phyloP scores from a whole-genome alignment of 2,113 vertebrate genomes.

The Caranx melampygus region DNA sequence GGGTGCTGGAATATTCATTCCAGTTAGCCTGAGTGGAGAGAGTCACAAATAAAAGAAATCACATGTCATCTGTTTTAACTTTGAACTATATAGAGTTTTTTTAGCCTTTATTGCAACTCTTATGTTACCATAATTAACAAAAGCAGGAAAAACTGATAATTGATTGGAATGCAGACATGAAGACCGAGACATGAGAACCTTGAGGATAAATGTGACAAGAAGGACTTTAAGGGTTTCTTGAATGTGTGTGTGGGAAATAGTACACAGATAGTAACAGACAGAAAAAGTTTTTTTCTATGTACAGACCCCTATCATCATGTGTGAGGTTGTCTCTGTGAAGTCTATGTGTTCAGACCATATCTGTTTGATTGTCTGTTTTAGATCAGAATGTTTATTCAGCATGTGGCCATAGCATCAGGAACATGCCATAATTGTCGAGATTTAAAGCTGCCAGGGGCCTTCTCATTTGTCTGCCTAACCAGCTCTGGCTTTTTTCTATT shows the following conservation, averaged over 20 bases:
- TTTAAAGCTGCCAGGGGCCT: slow-evolving; percentile 58
- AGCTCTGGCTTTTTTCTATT: slow-evolving; percentile 52
- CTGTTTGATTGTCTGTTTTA: slow-evolving; percentile 12
- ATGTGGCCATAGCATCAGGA: slow-evolving; percentile 34
- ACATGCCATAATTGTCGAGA: slow-evolving; percentile 54
- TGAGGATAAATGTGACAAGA: neutral
- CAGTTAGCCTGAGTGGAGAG: slow-evolving; percentile 88
- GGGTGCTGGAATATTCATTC: slow-evolving; percentile 94
- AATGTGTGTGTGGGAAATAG: neutral
- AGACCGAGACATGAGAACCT: neutral
- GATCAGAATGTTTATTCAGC: slow-evolving; percentile 37
- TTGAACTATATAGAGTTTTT: neutral
- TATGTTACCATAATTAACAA: neutral
- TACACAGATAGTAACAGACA: neutral
- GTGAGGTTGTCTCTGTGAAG: neutral
- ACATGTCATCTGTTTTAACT: slow-evolving; percentile 9
- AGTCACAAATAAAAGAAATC: slow-evolving; percentile 46
- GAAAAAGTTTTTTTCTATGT: neutral
- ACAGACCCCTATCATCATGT: neutral
- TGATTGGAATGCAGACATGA: neutral
- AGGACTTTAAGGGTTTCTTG: neutral
- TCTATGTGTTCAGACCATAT: neutral
- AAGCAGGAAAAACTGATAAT: neutral
- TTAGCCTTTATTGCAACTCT: neutral
- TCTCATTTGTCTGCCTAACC: slow-evolving; percentile 66